Conservation (phyloP, 2,888 invertebrate genomes). For the Chrysopilus asiliformis region DNA sequence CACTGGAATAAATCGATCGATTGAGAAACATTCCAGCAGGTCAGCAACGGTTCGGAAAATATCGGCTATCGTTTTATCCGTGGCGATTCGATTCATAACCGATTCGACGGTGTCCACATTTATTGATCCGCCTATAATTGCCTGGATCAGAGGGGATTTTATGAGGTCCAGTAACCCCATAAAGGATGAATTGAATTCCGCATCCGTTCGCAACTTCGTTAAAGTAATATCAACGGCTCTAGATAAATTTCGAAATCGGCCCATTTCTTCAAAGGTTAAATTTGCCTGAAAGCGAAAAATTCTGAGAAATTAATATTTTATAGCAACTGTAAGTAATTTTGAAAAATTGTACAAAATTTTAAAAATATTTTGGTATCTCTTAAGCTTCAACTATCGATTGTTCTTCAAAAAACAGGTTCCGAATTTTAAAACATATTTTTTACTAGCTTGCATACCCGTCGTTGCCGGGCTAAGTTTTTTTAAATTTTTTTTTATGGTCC, state of each 20-base stretch:
- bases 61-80: conserved; percentile 36
- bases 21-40: conserved; percentile 47
- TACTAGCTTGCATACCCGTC: too few relatives aligned
- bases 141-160: conserved; percentile 27
- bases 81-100: conserved; percentile 24
- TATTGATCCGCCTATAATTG: conserved; percentile 27
- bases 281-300: conserved; percentile 37
- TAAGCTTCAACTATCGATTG: too few relatives aligned
- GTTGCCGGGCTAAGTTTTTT: too few relatives aligned
- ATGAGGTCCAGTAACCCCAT: conserved; percentile 27
- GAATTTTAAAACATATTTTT: too few relatives aligned
- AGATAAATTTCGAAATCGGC: conserved; percentile 29
- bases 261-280: conserved; percentile 40
- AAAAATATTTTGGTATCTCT: too few relatives aligned
- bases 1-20: conserved; percentile 44
- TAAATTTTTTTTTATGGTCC: too few relatives aligned
- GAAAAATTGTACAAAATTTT: too few relatives aligned
- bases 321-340: too few relatives aligned
- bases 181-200: conserved; percentile 25
- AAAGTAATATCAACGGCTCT: conserved; percentile 24
- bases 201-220: conserved; percentile 26
- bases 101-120: conserved; percentile 26
- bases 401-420: too few relatives aligned
- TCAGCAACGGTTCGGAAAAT: conserved; percentile 42
- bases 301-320: too few relatives aligned